These are phyloP conservation scores for Cerceris ruficornis DNA, from an alignment of 2,888 invertebrate genomes.

Conservation along the genomic window DNA sequence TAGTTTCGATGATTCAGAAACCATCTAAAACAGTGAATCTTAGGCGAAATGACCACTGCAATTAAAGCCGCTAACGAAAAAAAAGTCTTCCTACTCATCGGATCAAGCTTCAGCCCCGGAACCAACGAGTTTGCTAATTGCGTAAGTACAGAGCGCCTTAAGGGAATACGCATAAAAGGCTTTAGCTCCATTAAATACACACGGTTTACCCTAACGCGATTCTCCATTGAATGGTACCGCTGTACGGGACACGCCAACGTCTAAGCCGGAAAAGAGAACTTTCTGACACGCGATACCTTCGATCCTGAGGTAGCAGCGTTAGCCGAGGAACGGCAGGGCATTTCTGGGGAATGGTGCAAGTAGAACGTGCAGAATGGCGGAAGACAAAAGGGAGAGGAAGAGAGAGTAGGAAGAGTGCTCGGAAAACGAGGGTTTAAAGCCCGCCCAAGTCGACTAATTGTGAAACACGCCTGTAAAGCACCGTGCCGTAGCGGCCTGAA, in stretches of 20 bases:
- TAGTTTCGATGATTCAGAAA: too few relatives aligned
- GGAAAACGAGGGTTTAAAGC: slow-evolving; percentile 19
- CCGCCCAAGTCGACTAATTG: slow-evolving; percentile 45
- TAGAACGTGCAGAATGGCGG: slow-evolving; percentile 11
- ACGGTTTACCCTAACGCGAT: slow-evolving; percentile 26
- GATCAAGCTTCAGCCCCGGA: too few relatives aligned
- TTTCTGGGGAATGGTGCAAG: slow-evolving; percentile 16
- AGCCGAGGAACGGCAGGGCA: slow-evolving; percentile 8
- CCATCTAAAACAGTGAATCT: too few relatives aligned
- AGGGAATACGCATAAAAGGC: not conserved
- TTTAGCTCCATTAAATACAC: slow-evolving; percentile 17
- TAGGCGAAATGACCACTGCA: too few relatives aligned
- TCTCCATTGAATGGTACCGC: slow-evolving; percentile 32
- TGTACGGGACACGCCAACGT: slow-evolving; percentile 19
- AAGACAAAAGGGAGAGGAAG: not conserved
- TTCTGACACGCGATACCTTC: slow-evolving; percentile 35
- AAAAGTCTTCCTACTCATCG: too few relatives aligned
- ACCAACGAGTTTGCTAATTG: too few relatives aligned
- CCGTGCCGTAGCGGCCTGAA: slow-evolving; percentile 33
- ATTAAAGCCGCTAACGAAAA: too few relatives aligned
- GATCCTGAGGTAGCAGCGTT: not conserved
- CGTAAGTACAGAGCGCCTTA: slow-evolving; percentile 1
- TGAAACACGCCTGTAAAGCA: slow-evolving; percentile 40
- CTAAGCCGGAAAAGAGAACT: slow-evolving; percentile 12
- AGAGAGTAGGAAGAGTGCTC: not conserved